Conservation (phyloP, 1,140 invertebrate species). For the Globodera rostochiensis region DNA sequence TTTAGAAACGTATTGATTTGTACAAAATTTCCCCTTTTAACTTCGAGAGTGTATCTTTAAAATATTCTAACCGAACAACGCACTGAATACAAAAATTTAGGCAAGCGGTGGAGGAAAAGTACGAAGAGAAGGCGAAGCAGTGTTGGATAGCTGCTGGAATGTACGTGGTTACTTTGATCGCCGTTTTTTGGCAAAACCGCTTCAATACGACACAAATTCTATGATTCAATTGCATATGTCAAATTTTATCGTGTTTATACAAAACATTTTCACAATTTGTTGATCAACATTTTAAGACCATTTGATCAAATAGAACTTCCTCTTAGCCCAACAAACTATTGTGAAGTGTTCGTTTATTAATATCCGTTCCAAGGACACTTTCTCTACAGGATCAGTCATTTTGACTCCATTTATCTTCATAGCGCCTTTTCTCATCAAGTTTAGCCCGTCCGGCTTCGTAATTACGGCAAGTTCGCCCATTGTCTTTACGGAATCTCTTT, state of each 20-base stretch:
- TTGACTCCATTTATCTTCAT: constrained; percentile 56
- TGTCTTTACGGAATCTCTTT: constrained; percentile 29
- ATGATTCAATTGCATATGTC: constrained; percentile 27
- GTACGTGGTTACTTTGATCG: constrained; percentile 60
- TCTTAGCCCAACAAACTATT: constrained; percentile 54
- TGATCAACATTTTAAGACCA: constrained; percentile 35
- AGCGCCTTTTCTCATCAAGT: constrained; percentile 49
- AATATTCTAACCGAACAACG: too few species aligned
- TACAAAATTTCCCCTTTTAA: too few species aligned
- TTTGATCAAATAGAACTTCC: constrained; percentile 51
- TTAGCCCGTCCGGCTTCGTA: constrained; percentile 37
- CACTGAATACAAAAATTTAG: neutral
- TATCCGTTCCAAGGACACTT: constrained; percentile 25
- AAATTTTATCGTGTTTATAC: constrained; percentile 16
- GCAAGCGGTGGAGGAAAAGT: constrained; percentile 39
- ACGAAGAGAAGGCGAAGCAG: constrained; percentile 61
- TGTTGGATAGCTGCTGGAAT: constrained; percentile 66
- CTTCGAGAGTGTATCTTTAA: too few species aligned
- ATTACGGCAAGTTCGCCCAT: constrained; percentile 53
- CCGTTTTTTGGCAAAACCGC: constrained; percentile 64
- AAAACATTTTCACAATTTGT: neutral
- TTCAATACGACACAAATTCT: constrained; percentile 56
- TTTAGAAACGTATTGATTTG: too few species aligned
- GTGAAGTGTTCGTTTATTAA: constrained; percentile 42
- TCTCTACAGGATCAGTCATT: constrained; percentile 36